Conservation (phyloP, 2,888 invertebrate species). For the Desoria tigrina region DNA sequence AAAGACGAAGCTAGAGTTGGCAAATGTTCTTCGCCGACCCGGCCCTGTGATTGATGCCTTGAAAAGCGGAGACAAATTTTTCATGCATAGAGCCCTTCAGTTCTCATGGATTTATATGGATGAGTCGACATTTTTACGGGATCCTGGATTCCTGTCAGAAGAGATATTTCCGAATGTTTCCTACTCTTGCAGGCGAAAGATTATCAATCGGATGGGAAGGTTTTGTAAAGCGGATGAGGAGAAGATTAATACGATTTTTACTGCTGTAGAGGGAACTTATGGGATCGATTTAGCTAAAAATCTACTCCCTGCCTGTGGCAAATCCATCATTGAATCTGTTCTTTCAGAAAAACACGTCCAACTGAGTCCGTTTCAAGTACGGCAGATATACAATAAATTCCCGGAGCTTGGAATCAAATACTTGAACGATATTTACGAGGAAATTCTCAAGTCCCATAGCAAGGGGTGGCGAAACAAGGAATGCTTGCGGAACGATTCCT, state of each 20-base stretch:
- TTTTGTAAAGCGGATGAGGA: slow-evolving; percentile 27
- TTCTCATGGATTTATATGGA: slow-evolving; percentile 41
- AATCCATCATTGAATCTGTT: slow-evolving; percentile 31
- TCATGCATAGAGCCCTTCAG: slow-evolving; percentile 37
- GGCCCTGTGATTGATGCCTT: slow-evolving; percentile 35
- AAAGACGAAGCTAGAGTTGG: slow-evolving; percentile 35
- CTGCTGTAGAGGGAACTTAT: slow-evolving; percentile 36
- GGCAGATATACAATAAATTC: slow-evolving; percentile 27
- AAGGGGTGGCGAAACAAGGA: slow-evolving; percentile 28
- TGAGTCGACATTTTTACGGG: slow-evolving; percentile 23
- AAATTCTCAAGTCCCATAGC: slow-evolving; percentile 13
- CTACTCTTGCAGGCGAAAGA: slow-evolving; percentile 37
- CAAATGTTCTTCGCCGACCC: slow-evolving; percentile 33
- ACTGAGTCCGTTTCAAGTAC: slow-evolving; percentile 30
- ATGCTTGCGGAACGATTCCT: slow-evolving; percentile 30
- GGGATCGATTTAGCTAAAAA: slow-evolving; percentile 36
- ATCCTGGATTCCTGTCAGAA: slow-evolving; percentile 34
- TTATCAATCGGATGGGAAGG: slow-evolving; percentile 38
- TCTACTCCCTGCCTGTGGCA: slow-evolving; percentile 36
- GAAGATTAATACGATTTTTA: slow-evolving; percentile 35
- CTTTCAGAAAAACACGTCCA: slow-evolving; percentile 36
- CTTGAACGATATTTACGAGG: slow-evolving; percentile 32
- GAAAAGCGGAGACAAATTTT: slow-evolving; percentile 31
- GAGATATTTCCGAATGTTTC: slow-evolving; percentile 39
- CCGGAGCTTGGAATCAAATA: slow-evolving; percentile 32